These are phyloP conservation scores for Sphaerophoria taeniata DNA, from an alignment of 2,888 invertebrate genomes.

Conservation along the genomic window DNA sequence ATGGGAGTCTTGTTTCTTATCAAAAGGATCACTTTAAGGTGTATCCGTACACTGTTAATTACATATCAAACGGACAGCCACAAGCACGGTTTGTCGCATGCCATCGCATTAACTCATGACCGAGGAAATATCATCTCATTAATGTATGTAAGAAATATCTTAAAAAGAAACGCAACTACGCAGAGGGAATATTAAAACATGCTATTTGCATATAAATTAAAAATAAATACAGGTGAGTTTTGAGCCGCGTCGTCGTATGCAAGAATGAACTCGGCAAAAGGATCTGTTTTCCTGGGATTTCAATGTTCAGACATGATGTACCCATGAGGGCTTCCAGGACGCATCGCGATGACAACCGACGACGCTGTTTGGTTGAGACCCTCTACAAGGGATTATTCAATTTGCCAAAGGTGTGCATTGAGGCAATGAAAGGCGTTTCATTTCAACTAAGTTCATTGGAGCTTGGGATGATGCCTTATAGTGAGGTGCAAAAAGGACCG, in stretches of 20 bases:
- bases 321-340: neutral
- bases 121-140: no score
- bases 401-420: constrained; percentile 61
- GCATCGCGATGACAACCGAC: constrained; percentile 3
- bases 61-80: constrained; percentile 49
- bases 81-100: no score
- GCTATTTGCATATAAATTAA: constrained; percentile 75
- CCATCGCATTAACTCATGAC: no score
- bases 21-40: neutral
- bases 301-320: no score
- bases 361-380: constrained; percentile 1
- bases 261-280: constrained; percentile 1
- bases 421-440: constrained; percentile 31
- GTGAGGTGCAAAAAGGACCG: no score
- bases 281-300: no score
- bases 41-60: constrained; percentile 65
- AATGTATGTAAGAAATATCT: constrained; percentile 23
- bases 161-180: constrained; percentile 70
- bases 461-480: no score
- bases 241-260: neutral
- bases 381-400: constrained; percentile 59
- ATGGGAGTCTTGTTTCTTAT: no score
- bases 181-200: constrained; percentile 73
- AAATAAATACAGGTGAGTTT: constrained; percentile 69
- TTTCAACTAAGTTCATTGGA: no score